Conservation (phyloP, 2,888 invertebrate species). For the Ceramica pisi region DNA sequence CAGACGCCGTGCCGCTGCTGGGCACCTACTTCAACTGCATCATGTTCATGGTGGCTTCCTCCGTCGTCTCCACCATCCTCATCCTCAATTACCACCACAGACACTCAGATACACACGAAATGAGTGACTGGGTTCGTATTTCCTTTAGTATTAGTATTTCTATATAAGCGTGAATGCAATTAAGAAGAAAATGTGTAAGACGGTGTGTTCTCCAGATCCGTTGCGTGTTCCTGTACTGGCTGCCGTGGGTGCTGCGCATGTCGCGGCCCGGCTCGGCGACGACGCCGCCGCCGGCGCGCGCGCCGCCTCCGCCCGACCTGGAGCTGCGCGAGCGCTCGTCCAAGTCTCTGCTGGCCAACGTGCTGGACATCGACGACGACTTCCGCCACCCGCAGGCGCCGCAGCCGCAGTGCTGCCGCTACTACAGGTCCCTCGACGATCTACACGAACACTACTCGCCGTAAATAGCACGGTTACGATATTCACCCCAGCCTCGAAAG, state of each 20-base stretch:
- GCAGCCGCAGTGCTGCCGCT: conserved; percentile 94
- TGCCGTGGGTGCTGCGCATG: conserved; percentile 99
- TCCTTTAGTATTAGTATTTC: not conserved
- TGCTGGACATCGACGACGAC: conserved; percentile 99
- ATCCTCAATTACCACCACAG: conserved; percentile 99
- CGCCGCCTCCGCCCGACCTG: conserved; percentile 95
- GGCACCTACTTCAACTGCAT: conserved; percentile 99
- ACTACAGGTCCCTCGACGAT: conserved; percentile 94
- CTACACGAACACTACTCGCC: conserved; percentile 91
- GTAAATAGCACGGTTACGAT: conserved; percentile 91
- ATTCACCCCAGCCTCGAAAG: conserved; percentile 88
- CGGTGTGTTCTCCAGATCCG: conserved; percentile 92
- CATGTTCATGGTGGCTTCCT: conserved; percentile 99
- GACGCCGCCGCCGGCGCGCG: conserved; percentile 92
- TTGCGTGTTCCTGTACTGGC: conserved; percentile 98
- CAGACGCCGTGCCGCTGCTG: conserved; percentile 97
- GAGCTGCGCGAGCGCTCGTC: conserved; percentile 97
- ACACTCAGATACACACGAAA: conserved; percentile 98
- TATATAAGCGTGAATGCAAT: not conserved
- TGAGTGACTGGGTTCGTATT: conserved; percentile 98
- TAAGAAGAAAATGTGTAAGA: not conserved
- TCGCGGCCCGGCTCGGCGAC: conserved; percentile 93
- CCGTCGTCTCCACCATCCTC: conserved; percentile 99
- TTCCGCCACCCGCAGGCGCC: conserved; percentile 95
- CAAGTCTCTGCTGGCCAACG: conserved; percentile 98